These are phyloP conservation scores for Molothrus aeneus DNA, from an alignment of 2,797 vertebrate species.

Conservation along the genomic window DNA sequence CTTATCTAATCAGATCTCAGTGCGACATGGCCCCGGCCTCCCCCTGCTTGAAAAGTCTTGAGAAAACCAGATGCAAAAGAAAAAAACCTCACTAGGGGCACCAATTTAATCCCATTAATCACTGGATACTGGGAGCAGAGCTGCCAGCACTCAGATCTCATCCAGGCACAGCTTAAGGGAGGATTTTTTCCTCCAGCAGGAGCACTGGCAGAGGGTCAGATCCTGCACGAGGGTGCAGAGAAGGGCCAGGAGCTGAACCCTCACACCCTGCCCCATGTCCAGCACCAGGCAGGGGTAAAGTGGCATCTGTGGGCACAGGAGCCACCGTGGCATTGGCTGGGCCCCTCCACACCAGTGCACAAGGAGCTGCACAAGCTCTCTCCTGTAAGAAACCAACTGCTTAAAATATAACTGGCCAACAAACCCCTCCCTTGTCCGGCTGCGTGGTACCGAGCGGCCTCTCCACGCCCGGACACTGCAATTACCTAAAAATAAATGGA, in stretches of 20 bases:
- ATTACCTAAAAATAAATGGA: neutral
- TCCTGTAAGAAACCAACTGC: neutral
- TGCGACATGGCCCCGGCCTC: neutral
- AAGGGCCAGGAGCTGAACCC: neutral
- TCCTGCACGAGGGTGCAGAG: neutral
- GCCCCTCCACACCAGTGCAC: neutral
- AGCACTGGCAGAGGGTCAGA: neutral
- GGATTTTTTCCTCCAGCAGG: neutral
- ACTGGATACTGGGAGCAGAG: neutral
- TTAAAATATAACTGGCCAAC: neutral
- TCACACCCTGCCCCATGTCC: accelerated
- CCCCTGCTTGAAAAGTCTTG: neutral
- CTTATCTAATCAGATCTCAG: slow-evolving; percentile 42
- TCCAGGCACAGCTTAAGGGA: neutral
- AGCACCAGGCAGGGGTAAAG: neutral
- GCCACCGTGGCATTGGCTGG: accelerated
- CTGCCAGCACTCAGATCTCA: neutral
- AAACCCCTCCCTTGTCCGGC: neutral
- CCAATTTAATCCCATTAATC: slow-evolving; percentile 9
- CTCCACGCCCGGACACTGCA: neutral
- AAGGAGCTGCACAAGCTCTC: neutral
- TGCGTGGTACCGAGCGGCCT: accelerated
- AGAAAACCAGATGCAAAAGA: slow-evolving; percentile 47
- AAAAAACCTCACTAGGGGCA: neutral
- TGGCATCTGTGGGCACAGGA: neutral